A percentile compares a stretch with the other conserved stretches of the same genome.
Conservation (phyloP, 2,888 invertebrate genomes). For the Linnaemya vulpina region DNA sequence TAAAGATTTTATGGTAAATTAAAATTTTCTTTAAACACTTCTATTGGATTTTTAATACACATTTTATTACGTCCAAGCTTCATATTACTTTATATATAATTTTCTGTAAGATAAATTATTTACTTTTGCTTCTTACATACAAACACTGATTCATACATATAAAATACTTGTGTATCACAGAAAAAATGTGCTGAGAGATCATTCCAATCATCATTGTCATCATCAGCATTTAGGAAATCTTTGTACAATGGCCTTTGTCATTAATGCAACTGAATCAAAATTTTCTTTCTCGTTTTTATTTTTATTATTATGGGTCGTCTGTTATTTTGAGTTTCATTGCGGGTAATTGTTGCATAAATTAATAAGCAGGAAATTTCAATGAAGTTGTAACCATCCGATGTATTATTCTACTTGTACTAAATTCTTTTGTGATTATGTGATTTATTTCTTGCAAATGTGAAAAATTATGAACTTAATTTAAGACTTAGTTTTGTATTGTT, state of each 20-base stretch:
- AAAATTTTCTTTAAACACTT: not conserved
- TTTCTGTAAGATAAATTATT: not conserved
- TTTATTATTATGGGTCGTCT: conserved; percentile 44
- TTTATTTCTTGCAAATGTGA: conserved; percentile 9
- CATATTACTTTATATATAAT: not conserved
- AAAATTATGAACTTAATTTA: conserved; percentile 8
- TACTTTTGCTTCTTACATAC: not conserved
- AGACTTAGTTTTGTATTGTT: not conserved
- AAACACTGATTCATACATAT: too few relatives aligned
- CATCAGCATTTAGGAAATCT: conserved; percentile 37
- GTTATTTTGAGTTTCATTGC: conserved; percentile 28
- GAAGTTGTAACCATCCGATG: conserved; percentile 54
- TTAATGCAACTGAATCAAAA: conserved; percentile 31
- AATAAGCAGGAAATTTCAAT: conserved; percentile 81
- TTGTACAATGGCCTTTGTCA: conserved; percentile 50
- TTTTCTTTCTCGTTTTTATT: conserved; percentile 15
- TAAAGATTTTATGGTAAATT: not conserved
- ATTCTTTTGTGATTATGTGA: conserved; percentile 53
- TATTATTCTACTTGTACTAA: conserved; percentile 62
- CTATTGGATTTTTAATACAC: not conserved
- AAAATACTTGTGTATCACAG: not conserved
- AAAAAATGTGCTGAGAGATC: not conserved
- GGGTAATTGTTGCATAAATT: conserved; percentile 75
- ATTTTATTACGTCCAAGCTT: not conserved
- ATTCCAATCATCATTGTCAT: not conserved